phyloP scores from a whole-genome alignment of 53 echinoderm and acorn worm genomes.

The Actinopyga echinites region DNA sequence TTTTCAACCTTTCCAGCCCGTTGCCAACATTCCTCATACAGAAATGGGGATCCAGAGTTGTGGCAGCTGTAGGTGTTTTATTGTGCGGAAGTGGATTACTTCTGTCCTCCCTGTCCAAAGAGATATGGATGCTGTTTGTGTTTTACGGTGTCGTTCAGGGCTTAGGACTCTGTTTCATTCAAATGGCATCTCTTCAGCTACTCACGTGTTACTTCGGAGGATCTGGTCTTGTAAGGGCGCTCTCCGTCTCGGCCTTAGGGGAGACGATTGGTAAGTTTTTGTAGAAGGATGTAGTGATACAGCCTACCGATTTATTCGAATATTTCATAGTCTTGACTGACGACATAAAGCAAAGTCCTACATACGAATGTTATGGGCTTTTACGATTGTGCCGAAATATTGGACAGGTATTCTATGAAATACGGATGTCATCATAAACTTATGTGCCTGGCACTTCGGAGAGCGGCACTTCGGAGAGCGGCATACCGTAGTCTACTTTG shows the following conservation, averaged over 20 bases:
- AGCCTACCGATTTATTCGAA: no score
- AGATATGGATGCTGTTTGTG: constrained; percentile 20
- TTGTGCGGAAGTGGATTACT: constrained; percentile 9
- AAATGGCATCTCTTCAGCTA: constrained; percentile 6
- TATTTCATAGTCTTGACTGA: no score
- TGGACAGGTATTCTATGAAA: no score
- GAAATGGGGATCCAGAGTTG: constrained; percentile 1
- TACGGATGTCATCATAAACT: no score
- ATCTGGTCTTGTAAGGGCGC: constrained; percentile 18
- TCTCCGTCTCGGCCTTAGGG: not conserved
- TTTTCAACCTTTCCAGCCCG: constrained; percentile 8
- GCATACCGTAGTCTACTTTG: no score
- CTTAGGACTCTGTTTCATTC: constrained; percentile 23
- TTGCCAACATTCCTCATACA: constrained; percentile 17
- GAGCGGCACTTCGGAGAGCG: no score
- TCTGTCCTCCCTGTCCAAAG: not conserved
- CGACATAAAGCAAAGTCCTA: no score
- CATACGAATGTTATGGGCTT: no score
- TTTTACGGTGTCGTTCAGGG: constrained; percentile 35
- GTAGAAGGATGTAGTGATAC: no score
- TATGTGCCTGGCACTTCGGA: no score
- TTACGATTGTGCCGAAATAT: no score
- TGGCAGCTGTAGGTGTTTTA: not conserved
- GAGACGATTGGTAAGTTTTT: constrained; percentile 28
- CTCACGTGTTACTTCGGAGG: constrained; percentile 24